Evolutionary conservation across 2,888 invertebrate species (phyloP), one percentile per base, ranked within the genome.

Genomic region (Eurytoma californica): DNA sequence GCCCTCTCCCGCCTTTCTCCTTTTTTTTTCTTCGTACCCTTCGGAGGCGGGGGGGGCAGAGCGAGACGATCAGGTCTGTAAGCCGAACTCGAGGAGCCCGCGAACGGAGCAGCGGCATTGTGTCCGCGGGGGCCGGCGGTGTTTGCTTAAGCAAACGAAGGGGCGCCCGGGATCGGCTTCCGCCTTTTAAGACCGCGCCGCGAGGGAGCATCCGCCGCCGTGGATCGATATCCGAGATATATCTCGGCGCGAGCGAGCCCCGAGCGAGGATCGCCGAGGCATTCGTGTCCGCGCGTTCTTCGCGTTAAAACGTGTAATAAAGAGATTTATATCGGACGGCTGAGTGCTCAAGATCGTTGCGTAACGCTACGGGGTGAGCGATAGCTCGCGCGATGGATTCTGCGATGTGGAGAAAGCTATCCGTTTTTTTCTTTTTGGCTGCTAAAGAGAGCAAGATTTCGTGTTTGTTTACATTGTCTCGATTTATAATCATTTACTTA

Each of bases 91-190:
- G 55, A 70, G 75, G 74, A 80, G 61, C 80, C 82, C 49, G 49
- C 28, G 51, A 53, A 16, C 28, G 18, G 47, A 0, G 47, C 18
- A 24, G 24, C 24, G 24, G 61, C 67, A 74, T 70, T 77, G 66
- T 67, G 66, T 69, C 58, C 61, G 78, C 73, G 61, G 58, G 7
- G 61, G 30, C 47, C 58, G 49, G 58, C 39, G 77, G 47, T 89
- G 87, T 89, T 90, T 89, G 86, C 86, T 89, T 90, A 90, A 89
- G 88, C 88, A 90, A 90, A 90, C 86, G 87, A 88, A 88, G 86
- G 85, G 82, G 84, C 69, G 60, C 70, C 57, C 57, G 75, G 77
- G 81, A 82, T 80, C 82, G 77, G 79, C 82, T 84, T 86, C 83
- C 85, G 82, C 80, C 84, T 85, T 85, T 81, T 78, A 79, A 69